phyloP scores from a whole-genome alignment of 2,888 invertebrate species.

The Glyphotaelius pellucidus region DNA sequence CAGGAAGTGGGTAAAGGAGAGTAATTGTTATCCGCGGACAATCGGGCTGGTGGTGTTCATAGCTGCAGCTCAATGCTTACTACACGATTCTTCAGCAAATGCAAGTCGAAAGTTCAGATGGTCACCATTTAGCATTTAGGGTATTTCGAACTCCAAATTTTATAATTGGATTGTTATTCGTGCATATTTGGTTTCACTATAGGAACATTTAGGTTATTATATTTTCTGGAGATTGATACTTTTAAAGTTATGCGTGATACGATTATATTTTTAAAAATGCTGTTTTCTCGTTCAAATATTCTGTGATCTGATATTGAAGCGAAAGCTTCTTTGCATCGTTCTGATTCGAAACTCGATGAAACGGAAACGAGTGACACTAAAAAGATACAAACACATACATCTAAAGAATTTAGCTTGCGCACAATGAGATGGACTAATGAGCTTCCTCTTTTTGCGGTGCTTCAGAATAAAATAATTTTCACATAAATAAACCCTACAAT shows the following conservation, averaged over 20 bases:
- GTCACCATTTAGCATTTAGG: neutral
- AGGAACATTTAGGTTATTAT: neutral
- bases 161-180: neutral
- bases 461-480: no score
- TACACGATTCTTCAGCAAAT: neutral
- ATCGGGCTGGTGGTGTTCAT: neutral
- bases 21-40: neutral
- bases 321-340: no score
- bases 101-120: neutral
- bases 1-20: constrained; percentile 25
- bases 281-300: neutral
- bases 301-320: no score
- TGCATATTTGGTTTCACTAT: neutral
- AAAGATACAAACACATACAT: no score
- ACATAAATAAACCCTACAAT: no score
- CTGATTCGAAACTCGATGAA: no score
- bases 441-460: no score
- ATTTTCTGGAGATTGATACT: neutral
- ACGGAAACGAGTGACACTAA: no score
- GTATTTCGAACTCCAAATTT: no score
- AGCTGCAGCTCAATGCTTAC: neutral
- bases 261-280: neutral
- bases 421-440: no score
- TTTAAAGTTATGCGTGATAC: neutral
- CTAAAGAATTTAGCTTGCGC: no score